Conservation (phyloP, 2,888 invertebrate genomes). For the Tetheella fluctuosa region DNA sequence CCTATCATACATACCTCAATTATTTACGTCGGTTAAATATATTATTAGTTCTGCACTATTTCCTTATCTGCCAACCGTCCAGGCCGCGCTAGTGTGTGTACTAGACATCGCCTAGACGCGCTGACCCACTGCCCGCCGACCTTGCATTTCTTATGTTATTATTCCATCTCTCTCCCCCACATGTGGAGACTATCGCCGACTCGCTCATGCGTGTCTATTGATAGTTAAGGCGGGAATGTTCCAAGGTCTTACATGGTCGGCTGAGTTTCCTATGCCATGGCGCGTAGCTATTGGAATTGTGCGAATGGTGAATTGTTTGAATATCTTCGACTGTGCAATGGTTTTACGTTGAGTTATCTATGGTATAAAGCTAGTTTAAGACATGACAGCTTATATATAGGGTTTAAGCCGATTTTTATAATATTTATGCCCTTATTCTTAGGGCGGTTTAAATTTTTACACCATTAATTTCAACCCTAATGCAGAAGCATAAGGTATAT, state of each 20-base stretch:
- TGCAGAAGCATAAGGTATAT: too few species aligned
- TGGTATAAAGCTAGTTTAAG: not conserved
- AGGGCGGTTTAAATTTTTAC: too few species aligned
- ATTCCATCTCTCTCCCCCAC: constrained; percentile 57
- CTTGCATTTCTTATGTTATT: constrained; percentile 82
- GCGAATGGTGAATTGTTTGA: not conserved
- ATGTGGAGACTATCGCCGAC: constrained; percentile 39
- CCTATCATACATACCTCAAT: not conserved
- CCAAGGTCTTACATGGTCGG: constrained; percentile 51
- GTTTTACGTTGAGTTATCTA: not conserved
- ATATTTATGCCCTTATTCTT: too few species aligned
- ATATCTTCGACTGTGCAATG: not conserved
- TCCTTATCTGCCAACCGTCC: constrained; percentile 54
- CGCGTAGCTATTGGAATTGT: constrained; percentile 16
- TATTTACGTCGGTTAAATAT: not conserved
- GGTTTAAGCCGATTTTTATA: too few species aligned
- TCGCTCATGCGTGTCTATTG: constrained; percentile 68
- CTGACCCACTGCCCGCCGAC: constrained; percentile 82
- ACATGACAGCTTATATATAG: too few species aligned
- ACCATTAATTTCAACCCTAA: too few species aligned
- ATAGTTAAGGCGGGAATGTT: constrained; percentile 63
- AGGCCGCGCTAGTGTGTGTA: constrained; percentile 64
- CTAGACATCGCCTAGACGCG: constrained; percentile 81
- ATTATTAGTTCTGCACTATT: not conserved
- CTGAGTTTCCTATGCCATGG: constrained; percentile 34